Evolutionary conservation across 2,113 vertebrate species (phyloP).

Genomic region (Paradisaea rubra): DNA sequence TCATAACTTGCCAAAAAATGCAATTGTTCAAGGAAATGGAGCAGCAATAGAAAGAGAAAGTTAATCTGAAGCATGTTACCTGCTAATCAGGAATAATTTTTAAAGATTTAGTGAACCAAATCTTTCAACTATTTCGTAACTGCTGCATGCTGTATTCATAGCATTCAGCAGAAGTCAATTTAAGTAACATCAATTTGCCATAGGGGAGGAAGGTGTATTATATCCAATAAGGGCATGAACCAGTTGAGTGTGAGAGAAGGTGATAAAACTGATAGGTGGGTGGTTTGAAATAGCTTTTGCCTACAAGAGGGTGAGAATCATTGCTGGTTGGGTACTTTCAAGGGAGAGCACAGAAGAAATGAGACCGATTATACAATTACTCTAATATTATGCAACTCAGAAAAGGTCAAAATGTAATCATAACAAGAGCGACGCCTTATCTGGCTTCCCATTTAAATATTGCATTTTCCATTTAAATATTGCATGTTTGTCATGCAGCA

Average conservation of each 20-base stretch:
- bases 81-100: not conserved
- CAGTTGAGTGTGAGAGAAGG: not conserved
- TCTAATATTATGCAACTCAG: slow-evolving; percentile 36
- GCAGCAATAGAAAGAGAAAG: not conserved
- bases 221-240: not conserved
- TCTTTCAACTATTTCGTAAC: not conserved
- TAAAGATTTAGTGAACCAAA: not conserved
- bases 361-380: slow-evolving; percentile 9
- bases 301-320: not conserved
- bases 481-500: not conserved
- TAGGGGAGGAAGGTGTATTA: not conserved
- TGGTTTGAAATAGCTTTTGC: slow-evolving; percentile 2
- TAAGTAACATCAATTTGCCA: not conserved
- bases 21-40: not conserved
- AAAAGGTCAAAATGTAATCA: slow-evolving; percentile 45
- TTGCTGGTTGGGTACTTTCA: not conserved
- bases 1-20: not conserved
- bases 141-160: not conserved
- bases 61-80: not conserved
- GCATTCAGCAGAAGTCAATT: not conserved
- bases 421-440: slow-evolving; percentile 9
- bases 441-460: slow-evolving; percentile 31
- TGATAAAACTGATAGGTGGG: not conserved
- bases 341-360: not conserved
- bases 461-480: slow-evolving; percentile 31